Evolutionary conservation across 2,888 invertebrate species (phyloP).

Genomic region (Lithosia quadra): DNA sequence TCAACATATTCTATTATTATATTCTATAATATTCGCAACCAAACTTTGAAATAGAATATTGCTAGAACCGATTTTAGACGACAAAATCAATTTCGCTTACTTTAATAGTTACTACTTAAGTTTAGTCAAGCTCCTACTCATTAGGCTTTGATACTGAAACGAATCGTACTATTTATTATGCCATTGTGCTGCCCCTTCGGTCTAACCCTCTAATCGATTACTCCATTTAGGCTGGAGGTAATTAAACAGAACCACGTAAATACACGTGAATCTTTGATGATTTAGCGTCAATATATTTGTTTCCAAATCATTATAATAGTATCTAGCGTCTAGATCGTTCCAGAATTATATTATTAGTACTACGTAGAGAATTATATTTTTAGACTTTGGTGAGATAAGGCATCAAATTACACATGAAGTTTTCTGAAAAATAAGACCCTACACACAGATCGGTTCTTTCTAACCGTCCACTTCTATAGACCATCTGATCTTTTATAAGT

Average conservation of each 20-base stretch:
- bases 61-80: neutral
- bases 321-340: neutral
- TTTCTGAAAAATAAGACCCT: neutral
- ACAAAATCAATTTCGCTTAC: slow-evolving; percentile 9
- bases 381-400: neutral
- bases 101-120: neutral
- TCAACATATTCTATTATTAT: no score
- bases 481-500: no score
- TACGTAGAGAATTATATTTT: neutral
- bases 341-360: neutral
- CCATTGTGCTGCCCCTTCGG: slow-evolving; percentile 32
- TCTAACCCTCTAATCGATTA: slow-evolving; percentile 38
- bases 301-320: slow-evolving; percentile 17
- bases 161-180: slow-evolving; percentile 36
- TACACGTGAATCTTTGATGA: slow-evolving; percentile 21
- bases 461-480: no score
- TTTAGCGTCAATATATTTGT: slow-evolving; percentile 25
- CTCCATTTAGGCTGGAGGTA: slow-evolving; percentile 32
- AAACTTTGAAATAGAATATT: neutral
- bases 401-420: no score
- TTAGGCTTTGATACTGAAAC: slow-evolving; percentile 31
- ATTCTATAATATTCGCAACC: neutral
- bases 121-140: slow-evolving; percentile 24
- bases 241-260: slow-evolving; percentile 42
- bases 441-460: no score